phyloP scores from a whole-genome alignment of 1,140 invertebrate genomes.

The Eulimnadia texana region DNA sequence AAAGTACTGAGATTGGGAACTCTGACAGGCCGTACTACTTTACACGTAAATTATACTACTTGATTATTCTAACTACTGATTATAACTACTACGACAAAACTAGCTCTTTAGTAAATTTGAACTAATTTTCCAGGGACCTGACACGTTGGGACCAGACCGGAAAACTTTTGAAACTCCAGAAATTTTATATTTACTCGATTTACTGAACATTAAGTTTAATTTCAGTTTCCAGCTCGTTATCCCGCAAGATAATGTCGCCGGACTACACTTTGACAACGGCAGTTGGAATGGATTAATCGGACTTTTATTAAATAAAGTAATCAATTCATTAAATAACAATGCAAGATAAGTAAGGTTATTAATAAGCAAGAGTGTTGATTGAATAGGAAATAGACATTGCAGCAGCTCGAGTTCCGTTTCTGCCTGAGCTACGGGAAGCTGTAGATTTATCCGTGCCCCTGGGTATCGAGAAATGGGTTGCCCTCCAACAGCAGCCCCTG shows the following conservation, averaged over 20 bases:
- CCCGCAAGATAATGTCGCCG: background rate
- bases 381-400: constrained; percentile 55
- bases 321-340: constrained; percentile 17
- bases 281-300: constrained; percentile 28
- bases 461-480: constrained; percentile 55
- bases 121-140: no score
- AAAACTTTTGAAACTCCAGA: no score
- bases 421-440: constrained; percentile 37
- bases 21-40: no score
- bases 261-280: constrained; percentile 1
- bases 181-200: background rate
- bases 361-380: constrained; percentile 10
- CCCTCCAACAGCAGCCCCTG: constrained; percentile 58
- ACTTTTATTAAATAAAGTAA: constrained; percentile 41
- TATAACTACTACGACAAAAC: no score
- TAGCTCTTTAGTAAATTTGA: no score
- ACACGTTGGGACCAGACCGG: no score
- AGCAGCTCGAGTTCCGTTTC: constrained; percentile 55
- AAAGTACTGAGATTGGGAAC: no score
- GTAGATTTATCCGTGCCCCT: constrained; percentile 48
- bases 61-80: no score
- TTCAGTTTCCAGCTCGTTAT: background rate
- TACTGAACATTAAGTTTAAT: constrained; percentile 1
- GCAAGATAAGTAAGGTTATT: background rate
- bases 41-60: no score